These are phyloP conservation scores for Microplitis manilae DNA, from an alignment of 2,888 invertebrate species.

Conservation along the genomic window DNA sequence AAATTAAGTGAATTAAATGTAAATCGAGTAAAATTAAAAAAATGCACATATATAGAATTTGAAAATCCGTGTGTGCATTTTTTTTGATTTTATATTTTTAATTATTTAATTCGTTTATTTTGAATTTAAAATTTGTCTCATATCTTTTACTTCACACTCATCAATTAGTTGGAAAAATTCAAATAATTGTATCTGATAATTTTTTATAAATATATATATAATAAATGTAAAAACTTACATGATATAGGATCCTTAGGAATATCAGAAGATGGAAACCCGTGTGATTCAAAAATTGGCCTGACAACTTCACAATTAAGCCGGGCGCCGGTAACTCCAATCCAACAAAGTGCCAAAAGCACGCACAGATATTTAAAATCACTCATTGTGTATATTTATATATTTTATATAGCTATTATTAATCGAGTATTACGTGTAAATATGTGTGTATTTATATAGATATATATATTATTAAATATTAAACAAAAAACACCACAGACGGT, in stretches of 20 bases:
- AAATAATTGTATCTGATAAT: too few species aligned
- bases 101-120: too few species aligned
- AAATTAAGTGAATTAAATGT: too few species aligned
- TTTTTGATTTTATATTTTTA: too few species aligned
- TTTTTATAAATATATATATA: not conserved
- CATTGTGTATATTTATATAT: slow-evolving; percentile 51
- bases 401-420: slow-evolving; percentile 1
- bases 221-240: slow-evolving; percentile 69
- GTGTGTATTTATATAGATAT: slow-evolving; percentile 37
- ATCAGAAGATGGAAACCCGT: slow-evolving; percentile 73
- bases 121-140: too few species aligned
- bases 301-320: slow-evolving; percentile 72
- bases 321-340: slow-evolving; percentile 56
- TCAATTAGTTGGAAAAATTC: too few species aligned
- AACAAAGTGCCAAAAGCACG: slow-evolving; percentile 59
- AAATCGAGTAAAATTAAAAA: too few species aligned
- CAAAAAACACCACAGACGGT: not conserved
- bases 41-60: too few species aligned
- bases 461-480: not conserved
- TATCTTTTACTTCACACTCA: too few species aligned
- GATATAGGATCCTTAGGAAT: slow-evolving; percentile 74
- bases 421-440: not conserved
- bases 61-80: too few species aligned
- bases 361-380: slow-evolving; percentile 59
- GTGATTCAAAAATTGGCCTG: slow-evolving; percentile 71